Conservation (phyloP, 1,140 invertebrate genomes). For the Galleria mellonella region DNA sequence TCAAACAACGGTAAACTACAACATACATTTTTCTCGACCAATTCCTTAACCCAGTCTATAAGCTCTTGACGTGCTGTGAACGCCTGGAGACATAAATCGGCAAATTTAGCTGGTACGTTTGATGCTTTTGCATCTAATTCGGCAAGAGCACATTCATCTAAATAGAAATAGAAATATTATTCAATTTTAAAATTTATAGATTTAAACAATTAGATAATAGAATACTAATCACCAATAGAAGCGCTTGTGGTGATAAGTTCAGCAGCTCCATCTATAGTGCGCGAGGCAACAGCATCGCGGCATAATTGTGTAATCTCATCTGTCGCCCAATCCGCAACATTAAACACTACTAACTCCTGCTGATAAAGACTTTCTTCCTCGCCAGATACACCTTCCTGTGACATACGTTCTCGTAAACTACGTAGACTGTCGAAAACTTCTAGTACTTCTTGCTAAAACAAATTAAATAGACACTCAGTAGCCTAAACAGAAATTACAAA, state of each 20-base stretch:
- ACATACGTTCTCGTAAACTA: constrained; percentile 37
- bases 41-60: constrained; percentile 56
- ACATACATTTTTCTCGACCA: constrained; percentile 37
- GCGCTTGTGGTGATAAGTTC: constrained; percentile 33
- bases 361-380: constrained; percentile 25
- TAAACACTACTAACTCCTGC: constrained; percentile 47
- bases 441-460: constrained; percentile 43
- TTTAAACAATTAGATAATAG: background rate
- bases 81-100: constrained; percentile 54
- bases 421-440: constrained; percentile 43
- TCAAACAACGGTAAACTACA: background rate
- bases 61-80: constrained; percentile 55
- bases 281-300: constrained; percentile 30
- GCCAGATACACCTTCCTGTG: constrained; percentile 27
- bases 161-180: constrained; percentile 4
- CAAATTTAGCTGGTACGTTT: constrained; percentile 42
- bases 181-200: background rate
- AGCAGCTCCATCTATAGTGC: constrained; percentile 25
- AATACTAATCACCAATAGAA: constrained; percentile 31
- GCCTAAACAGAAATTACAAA: background rate
- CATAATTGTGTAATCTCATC: constrained; percentile 49
- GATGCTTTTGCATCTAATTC: constrained; percentile 37
- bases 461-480: constrained; percentile 2
- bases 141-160: constrained; percentile 39
- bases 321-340: constrained; percentile 54